Evolutionary conservation across 2,797 vertebrate genomes (phyloP), one percentile per base, ranked within the genome.

Genomic region (Melopsittacus undulatus): DNA sequence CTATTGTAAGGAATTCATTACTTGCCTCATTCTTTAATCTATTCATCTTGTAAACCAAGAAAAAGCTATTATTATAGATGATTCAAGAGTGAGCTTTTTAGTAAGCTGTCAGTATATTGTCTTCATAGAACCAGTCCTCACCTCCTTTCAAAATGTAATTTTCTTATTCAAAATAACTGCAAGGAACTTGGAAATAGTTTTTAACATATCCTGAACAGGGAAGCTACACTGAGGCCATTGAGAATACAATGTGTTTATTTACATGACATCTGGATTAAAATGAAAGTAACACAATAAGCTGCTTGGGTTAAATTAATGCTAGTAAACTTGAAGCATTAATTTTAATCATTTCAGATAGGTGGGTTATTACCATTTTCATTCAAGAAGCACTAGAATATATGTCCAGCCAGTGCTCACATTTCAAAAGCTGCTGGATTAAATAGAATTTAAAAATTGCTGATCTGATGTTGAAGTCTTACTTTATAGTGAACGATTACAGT

Each of bases 21-120:
- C 66, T 90, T 86, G 43, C 74, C 51, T 92, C 27, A 3, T 94
- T 96, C 79, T 84, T 56, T 73, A 94, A 96, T 86, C 92, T 93
- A 88, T 73, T 83, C 45, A 91, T 94, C 91, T 90, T 86, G 89
- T 90, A 95, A 96, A 92, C 57, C 69, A 92, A 95, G 72, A 83
- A 83, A 93, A 94, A 91, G 69, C 76, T 92, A 85, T 92, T 93
- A 94, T 87, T 94, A 85, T n/a, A 86, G 93, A 94, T 69, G 79
- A 94, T 92, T 95, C 89, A 91, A 76, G 52, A 46, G 29, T 91
- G 79, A 88, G 92, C 85, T 79, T 90, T 87, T 89, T 78, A 88
- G 73, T 79, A 64, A 94, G 69, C 73, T 92, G 87, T 96, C 95
- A 96, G 62, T 66, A 48, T 69, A 38, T 86, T 1, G 0, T 94